These are phyloP conservation scores for Synanthedon tipuliformis DNA, from an alignment of 2,888 invertebrate genomes.

Conservation along the genomic window DNA sequence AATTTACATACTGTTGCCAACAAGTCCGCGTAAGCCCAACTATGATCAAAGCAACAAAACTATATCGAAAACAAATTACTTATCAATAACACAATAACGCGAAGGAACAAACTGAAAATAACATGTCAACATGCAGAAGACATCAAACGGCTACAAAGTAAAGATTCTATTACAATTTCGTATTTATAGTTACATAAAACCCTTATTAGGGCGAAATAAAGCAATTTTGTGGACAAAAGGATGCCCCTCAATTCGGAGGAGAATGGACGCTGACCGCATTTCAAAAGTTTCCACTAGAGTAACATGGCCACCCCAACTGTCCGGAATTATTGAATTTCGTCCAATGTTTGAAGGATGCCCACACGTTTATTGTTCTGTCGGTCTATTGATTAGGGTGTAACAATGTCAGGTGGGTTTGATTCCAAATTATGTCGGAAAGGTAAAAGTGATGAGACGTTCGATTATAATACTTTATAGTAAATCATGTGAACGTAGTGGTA, in stretches of 20 bases:
- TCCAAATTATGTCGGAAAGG: not conserved
- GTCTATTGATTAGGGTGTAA: slow-evolving; percentile 43
- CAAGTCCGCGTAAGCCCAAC: no score
- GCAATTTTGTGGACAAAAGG: slow-evolving; percentile 66
- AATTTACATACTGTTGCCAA: slow-evolving; percentile 36
- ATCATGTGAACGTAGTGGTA: no score
- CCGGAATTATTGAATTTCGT: slow-evolving; percentile 62
- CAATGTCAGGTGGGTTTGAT: slow-evolving; percentile 28
- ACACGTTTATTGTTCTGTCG: slow-evolving; percentile 53
- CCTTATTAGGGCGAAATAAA: slow-evolving; percentile 62
- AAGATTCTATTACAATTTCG: slow-evolving; percentile 48
- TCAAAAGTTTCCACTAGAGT: slow-evolving; percentile 55
- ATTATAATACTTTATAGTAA: no score
- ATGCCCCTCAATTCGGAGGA: slow-evolving; percentile 32
- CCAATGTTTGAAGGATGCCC: slow-evolving; percentile 44
- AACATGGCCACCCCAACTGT: slow-evolving; percentile 35
- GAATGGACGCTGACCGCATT: slow-evolving; percentile 43
- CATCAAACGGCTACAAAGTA: slow-evolving; percentile 54
- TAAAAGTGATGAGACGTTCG: no score
- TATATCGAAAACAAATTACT: not conserved
- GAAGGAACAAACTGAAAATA: slow-evolving; percentile 6
- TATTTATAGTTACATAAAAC: slow-evolving; percentile 57
- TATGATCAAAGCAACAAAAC: slow-evolving; percentile 3
- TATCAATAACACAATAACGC: not conserved
- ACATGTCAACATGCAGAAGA: slow-evolving; percentile 30